Evolutionary conservation across 2,888 invertebrate genomes (phyloP), one percentile per base, ranked within the genome.

Genomic region (Glaucopsyche alexis): DNA sequence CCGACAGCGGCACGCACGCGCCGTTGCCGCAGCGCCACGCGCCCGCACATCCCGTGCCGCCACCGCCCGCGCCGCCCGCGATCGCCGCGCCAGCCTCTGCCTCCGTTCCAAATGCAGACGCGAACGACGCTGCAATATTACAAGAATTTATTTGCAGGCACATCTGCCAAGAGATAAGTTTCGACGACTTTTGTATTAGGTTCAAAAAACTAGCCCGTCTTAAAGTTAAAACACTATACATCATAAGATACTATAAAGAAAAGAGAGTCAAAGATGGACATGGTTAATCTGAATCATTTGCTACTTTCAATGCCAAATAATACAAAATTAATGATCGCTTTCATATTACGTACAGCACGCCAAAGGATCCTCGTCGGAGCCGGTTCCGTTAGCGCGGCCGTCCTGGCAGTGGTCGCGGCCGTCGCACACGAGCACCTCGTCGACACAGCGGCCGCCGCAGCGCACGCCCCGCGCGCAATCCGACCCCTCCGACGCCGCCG

Each of bases 391-490:
- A 78, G 95, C 96, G 0, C 93, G 93, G 75, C 95, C 85, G 84
- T 96, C 96, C 5, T 85, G 88, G 81, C 96, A 96, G 85, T 97
- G 96, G 78, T 95, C 94, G 55, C 94, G 92, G 0, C 96, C 95
- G 85, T 97, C 96, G 86, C 97, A 97, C 29, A 94, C 94, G 80
- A 93, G 94, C 79, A 94, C 94, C 55, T 93, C 93, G 73, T 94
- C 85, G 77, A 97, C 94, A 85, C 97, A 97, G 77, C 94, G 93
- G 0, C 95, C 94, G 77, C 87, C 84, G 82, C 96, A 97, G 95
- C 93, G 29, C 93, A 90, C 7, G 88, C 85, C 74, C 50, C 80
- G 94, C 90, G 76, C 73, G 76, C 81, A 81, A 85, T 84, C 79
- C 80, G 79, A 75, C 72, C 65, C 19, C 71, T 76, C 66, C 19